These are phyloP conservation scores for Lasioglossum calceatum DNA, from an alignment of 2,888 invertebrate genomes.

Conservation along the genomic window DNA sequence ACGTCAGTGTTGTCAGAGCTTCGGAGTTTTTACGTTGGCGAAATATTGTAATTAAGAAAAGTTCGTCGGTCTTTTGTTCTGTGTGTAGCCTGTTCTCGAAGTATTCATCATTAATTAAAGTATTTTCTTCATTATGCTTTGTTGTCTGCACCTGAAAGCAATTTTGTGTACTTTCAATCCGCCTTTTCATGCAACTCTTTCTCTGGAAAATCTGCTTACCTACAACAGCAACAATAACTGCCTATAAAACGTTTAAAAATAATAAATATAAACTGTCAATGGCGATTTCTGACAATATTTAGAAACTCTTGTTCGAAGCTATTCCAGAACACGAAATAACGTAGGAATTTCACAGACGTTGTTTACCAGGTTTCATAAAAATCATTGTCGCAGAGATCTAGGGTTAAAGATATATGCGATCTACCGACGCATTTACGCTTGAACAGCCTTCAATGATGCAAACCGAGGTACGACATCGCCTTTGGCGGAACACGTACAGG, in stretches of 20 bases:
- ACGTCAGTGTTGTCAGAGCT: too few relatives aligned
- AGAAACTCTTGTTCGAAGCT: not conserved
- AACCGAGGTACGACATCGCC: conserved; percentile 39
- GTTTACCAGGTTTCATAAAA: conserved; percentile 2
- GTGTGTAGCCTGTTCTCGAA: too few relatives aligned
- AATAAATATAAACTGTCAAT: not conserved
- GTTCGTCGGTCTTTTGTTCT: too few relatives aligned
- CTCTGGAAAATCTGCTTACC: too few relatives aligned
- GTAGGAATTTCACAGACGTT: not conserved
- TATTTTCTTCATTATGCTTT: too few relatives aligned
- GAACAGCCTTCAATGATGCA: conserved; percentile 19
- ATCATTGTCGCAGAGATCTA: not conserved
- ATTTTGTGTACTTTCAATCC: too few relatives aligned
- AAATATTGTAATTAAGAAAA: too few relatives aligned
- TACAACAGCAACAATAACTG: too few relatives aligned
- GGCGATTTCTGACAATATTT: not conserved
- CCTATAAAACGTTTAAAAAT: not conserved
- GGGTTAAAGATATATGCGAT: conserved; percentile 17
- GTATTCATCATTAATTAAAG: too few relatives aligned
- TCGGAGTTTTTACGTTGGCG: too few relatives aligned
- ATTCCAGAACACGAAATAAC: not conserved
- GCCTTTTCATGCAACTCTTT: too few relatives aligned
- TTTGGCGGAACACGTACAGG: conserved; percentile 34
- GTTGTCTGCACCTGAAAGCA: too few relatives aligned
- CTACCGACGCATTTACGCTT: not conserved